Evolutionary conservation across 1,140 invertebrate genomes (phyloP).

Genomic region (Pristionchus pacificus): DNA sequence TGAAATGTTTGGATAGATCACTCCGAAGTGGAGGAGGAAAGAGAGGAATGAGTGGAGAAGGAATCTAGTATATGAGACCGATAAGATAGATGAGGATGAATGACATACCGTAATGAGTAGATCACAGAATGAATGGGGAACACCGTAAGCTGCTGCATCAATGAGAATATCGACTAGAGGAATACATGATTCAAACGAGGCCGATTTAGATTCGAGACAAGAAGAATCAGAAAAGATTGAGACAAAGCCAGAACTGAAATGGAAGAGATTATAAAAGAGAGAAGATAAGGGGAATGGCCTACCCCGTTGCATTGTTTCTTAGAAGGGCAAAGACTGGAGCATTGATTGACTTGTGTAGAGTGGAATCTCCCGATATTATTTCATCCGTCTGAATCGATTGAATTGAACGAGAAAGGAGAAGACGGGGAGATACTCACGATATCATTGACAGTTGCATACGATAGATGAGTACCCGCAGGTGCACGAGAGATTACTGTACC

Average conservation of each 20-base stretch:
- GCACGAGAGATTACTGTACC: slow-evolving; percentile 12
- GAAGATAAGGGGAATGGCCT: too few relatives aligned
- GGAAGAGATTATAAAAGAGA: too few relatives aligned
- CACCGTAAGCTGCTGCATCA: not conserved
- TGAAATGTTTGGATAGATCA: not conserved
- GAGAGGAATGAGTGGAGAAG: not conserved
- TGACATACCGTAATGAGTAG: not conserved
- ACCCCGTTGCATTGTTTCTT: not conserved
- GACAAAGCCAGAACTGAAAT: not conserved
- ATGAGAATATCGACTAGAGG: not conserved
- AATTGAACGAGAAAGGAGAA: not conserved
- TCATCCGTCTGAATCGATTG: not conserved
- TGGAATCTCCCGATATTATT: not conserved
- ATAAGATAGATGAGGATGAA: not conserved
- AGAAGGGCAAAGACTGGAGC: not conserved
- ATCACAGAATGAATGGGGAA: not conserved
- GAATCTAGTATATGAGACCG: not conserved
- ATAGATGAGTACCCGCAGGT: not conserved
- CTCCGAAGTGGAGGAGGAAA: not conserved
- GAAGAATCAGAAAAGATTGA: not conserved
- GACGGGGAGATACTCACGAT: not conserved
- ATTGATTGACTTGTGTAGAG: not conserved
- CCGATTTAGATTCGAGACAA: not conserved
- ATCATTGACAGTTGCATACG: not conserved
- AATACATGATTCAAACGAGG: not conserved